Conservation (phyloP, 2,113 vertebrate genomes). For the Delphinus delphis region DNA sequence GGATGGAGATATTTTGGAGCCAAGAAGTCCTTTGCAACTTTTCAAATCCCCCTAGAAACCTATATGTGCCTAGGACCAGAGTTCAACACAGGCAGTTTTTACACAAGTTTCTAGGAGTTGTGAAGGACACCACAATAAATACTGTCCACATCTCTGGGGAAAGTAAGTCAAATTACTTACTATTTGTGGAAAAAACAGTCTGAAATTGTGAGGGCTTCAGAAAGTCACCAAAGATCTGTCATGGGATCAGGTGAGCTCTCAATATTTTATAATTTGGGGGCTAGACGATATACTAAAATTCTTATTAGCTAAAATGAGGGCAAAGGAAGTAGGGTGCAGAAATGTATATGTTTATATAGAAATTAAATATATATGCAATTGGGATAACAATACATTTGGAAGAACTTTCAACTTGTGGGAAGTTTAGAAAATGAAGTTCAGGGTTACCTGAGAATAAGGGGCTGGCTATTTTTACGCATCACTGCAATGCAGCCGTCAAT, state of each 20-base stretch:
- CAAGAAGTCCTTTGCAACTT: not conserved
- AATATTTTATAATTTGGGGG: not conserved
- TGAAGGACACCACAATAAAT: not conserved
- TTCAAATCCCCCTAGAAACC: constrained; percentile 17
- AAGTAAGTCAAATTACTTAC: not conserved
- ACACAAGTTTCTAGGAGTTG: not conserved
- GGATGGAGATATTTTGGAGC: not conserved
- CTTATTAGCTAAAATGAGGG: not conserved
- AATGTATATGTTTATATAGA: not conserved
- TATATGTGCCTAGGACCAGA: not conserved
- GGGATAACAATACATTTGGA: not conserved
- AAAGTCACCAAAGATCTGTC: constrained; percentile 41
- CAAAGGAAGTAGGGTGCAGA: not conserved
- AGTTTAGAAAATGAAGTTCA: not conserved
- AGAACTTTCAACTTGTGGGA: not conserved
- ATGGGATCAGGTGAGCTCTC: not conserved
- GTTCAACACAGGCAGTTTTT: not conserved
- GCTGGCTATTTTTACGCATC: not conserved
- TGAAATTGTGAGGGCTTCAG: not conserved
- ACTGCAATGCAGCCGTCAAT: not conserved
- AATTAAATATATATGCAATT: not conserved
- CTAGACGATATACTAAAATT: constrained; percentile 8
- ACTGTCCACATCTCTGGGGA: not conserved
- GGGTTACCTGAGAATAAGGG: constrained; percentile 10
- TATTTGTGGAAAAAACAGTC: not conserved